phyloP scores from a whole-genome alignment of 2,797 vertebrate genomes.

The Eulemur mongoz region DNA sequence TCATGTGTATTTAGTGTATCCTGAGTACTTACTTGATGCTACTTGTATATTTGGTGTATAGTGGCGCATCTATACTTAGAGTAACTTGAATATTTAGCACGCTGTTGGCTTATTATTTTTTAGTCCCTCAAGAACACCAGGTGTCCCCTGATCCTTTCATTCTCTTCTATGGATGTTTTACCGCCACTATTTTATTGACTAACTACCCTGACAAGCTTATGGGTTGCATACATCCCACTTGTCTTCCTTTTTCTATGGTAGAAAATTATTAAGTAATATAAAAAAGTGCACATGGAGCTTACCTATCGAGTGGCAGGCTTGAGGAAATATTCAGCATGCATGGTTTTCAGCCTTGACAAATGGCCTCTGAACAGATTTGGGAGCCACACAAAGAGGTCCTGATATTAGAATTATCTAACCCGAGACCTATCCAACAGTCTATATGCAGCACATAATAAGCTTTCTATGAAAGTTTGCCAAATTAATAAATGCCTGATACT shows the following conservation, averaged over 20 bases:
- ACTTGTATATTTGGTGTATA: neutral
- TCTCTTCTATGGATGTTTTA: neutral
- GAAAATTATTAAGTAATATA: neutral
- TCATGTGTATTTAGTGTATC: neutral
- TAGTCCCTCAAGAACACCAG: neutral
- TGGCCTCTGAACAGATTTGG: neutral
- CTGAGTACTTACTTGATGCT: neutral
- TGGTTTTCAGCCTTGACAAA: neutral
- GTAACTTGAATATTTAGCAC: neutral
- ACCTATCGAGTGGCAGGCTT: neutral
- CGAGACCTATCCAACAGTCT: accelerated
- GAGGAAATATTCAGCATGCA: neutral
- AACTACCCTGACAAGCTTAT: neutral
- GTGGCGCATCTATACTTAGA: too few species aligned
- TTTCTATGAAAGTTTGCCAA: neutral
- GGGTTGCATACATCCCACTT: neutral
- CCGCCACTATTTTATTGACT: neutral
- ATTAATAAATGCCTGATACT: neutral
- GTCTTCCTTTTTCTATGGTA: neutral
- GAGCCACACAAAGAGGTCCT: neutral
- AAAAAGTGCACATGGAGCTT: neutral
- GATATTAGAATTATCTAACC: neutral
- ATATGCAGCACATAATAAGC: accelerated
- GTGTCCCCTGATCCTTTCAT: neutral
- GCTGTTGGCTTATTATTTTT: neutral